phyloP scores from a whole-genome alignment of 1,140 invertebrate species.

The Trypoxylus dichotomus region DNA sequence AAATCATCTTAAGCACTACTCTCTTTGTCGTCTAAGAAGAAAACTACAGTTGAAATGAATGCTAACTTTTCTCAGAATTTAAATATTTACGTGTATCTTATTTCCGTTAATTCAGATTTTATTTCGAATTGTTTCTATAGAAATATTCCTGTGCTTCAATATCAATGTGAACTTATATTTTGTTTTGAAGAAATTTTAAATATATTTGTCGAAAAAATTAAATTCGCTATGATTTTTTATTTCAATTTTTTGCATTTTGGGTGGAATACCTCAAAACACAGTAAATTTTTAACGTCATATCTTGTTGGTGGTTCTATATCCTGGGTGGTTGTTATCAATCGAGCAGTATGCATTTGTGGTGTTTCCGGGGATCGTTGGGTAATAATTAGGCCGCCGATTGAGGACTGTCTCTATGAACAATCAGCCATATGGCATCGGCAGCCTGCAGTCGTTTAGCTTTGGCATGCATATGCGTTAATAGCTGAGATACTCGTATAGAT shows the following conservation, averaged over 20 bases:
- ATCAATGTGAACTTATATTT: conserved; percentile 15
- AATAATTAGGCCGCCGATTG: too few relatives aligned
- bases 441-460: too few relatives aligned
- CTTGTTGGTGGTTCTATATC: too few relatives aligned
- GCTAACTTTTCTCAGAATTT: neutral
- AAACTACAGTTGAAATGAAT: neutral
- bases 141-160: conserved; percentile 16
- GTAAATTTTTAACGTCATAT: too few relatives aligned
- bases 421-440: too few relatives aligned
- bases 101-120: neutral
- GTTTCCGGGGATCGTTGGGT: too few relatives aligned
- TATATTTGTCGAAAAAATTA: conserved; percentile 17
- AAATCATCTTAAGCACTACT: neutral
- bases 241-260: neutral
- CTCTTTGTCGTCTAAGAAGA: neutral
- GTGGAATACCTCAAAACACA: too few relatives aligned
- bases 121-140: neutral
- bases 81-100: neutral
- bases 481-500: too few relatives aligned
- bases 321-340: too few relatives aligned
- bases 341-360: too few relatives aligned
- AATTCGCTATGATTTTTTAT: neutral
- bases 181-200: conserved; percentile 18
- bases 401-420: too few relatives aligned
- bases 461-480: too few relatives aligned